Evolutionary conservation across 2,797 vertebrate genomes (phyloP).

Genomic region (Acanthurus tractus): DNA sequence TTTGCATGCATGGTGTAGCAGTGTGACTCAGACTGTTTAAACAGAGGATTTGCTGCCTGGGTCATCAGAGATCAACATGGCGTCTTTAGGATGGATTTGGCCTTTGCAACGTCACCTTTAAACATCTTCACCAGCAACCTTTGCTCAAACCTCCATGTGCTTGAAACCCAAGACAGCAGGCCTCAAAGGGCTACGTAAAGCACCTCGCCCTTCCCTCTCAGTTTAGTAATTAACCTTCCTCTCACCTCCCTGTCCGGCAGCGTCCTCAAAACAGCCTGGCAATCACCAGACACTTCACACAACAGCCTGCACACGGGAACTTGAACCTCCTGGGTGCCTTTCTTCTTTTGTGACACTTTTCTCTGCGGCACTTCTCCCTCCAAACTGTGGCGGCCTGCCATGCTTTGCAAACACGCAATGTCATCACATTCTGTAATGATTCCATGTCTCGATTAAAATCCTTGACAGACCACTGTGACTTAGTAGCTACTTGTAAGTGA

Average conservation of each 20-base stretch:
- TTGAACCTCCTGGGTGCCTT: conserved; percentile 63
- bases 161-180: conserved; percentile 76
- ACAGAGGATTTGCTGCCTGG: conserved; percentile 36
- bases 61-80: conserved; percentile 64
- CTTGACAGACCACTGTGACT: conserved; percentile 71
- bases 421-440: conserved; percentile 67
- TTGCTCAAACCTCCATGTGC: conserved; percentile 66
- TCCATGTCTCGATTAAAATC: conserved; percentile 64
- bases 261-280: conserved; percentile 77
- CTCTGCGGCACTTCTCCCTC: conserved; percentile 74
- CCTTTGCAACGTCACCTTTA: conserved; percentile 34
- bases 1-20: conserved; percentile 1
- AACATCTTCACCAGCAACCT: conserved; percentile 59
- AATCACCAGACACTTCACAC: conserved; percentile 83
- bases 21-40: conserved; percentile 29
- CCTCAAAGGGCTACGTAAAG: conserved; percentile 82
- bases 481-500: conserved; percentile 75
- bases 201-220: conserved; percentile 80
- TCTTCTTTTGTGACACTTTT: conserved; percentile 75
- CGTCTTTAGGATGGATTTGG: conserved; percentile 48
- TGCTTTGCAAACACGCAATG: conserved; percentile 61
- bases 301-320: conserved; percentile 78
- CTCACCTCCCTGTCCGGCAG: conserved; percentile 82
- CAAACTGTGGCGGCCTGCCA: conserved; percentile 55
- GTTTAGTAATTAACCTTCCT: conserved; percentile 85